phyloP scores from a whole-genome alignment of 2,797 vertebrate species.

The Phataginus tricuspis region DNA sequence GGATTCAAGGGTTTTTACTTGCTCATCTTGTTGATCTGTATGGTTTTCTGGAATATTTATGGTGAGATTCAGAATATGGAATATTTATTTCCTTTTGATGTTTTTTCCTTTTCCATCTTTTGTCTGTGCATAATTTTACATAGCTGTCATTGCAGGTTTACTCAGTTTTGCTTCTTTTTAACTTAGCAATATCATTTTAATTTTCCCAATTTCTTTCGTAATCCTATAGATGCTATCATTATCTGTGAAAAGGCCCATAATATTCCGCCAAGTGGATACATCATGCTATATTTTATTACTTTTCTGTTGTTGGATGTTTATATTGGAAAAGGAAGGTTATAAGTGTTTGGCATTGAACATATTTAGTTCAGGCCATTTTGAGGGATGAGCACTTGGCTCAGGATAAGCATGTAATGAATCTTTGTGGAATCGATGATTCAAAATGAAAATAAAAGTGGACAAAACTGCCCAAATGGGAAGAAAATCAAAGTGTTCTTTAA shows the following conservation, averaged over 20 bases:
- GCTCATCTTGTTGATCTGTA: background rate
- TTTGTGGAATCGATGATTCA: slow-evolving; percentile 28
- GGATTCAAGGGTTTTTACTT: background rate
- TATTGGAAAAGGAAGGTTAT: slow-evolving; percentile 24
- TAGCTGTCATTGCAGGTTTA: background rate
- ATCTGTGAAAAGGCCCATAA: slow-evolving; percentile 8
- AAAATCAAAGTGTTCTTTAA: slow-evolving; percentile 23
- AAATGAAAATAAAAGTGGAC: slow-evolving; percentile 38
- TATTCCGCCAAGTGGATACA: slow-evolving; percentile 39
- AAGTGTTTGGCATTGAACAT: slow-evolving; percentile 41
- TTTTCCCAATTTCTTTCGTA: background rate
- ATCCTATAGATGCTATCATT: background rate
- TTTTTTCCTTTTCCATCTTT: slow-evolving; percentile 3
- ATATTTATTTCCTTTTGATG: slow-evolving; percentile 8
- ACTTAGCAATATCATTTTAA: slow-evolving; percentile 11
- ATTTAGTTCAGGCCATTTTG: background rate
- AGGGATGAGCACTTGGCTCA: slow-evolving; percentile 38
- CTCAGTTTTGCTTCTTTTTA: slow-evolving; percentile 49
- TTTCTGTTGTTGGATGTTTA: slow-evolving; percentile 41
- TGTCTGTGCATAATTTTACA: background rate
- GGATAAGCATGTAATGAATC: slow-evolving; percentile 36
- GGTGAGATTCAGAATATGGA: background rate
- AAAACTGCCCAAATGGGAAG: slow-evolving; percentile 15
- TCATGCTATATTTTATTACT: slow-evolving; percentile 17
- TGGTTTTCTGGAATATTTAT: slow-evolving; percentile 9